Evolutionary conservation across 2,113 vertebrate genomes (phyloP), one percentile per base, ranked within the genome.

Genomic region (Bolborhynchus lineola): DNA sequence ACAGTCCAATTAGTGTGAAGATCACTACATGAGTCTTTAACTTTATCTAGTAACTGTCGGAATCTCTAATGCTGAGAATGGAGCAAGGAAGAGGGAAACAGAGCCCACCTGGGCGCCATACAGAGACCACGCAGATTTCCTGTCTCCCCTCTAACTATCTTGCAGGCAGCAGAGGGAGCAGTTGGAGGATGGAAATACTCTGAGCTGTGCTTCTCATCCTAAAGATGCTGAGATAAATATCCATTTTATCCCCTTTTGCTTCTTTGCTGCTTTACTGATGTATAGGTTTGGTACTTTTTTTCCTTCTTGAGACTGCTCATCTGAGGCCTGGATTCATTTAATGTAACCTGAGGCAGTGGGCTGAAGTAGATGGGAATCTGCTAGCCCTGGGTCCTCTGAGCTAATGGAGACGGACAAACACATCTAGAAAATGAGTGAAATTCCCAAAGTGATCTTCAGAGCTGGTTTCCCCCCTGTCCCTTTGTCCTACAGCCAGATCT

Each of bases 1-100:
- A 98, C 98, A 97, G 98, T 98, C 98, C 98, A 98, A 98, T 98
- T 98, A 98, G 98, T 97, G 97, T 97, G 97, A 97, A 90, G 98
- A 98, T 98, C 97, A 96, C 97, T 97, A 96, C 98, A 97, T 64
- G 97, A 98, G 97, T 98, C 97, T 98, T 98, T 98, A 98, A 95
- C 98, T 98, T 98, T 98, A 98, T 98, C 98, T 98, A 97, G 97
- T 92, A 98, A 98, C 97, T 98, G 98, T 97, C 94, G 60, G 97
- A 88, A 94, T 97, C 96, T 91, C 97, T 98, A 98, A 98, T 97
- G 97, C 96, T 84, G 97, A 90, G 93, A 96, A 53, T 17, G 25
- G 95, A 92, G 88, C 21, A n/a, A 92, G 91, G 78, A 96, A 97
- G 86, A 97, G 92, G 90, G 95, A 97, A 96, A 95, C 69, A 96